These are phyloP conservation scores for Odontamblyopus lacepedii DNA, from an alignment of 2,797 vertebrate species.

Conservation along the genomic window DNA sequence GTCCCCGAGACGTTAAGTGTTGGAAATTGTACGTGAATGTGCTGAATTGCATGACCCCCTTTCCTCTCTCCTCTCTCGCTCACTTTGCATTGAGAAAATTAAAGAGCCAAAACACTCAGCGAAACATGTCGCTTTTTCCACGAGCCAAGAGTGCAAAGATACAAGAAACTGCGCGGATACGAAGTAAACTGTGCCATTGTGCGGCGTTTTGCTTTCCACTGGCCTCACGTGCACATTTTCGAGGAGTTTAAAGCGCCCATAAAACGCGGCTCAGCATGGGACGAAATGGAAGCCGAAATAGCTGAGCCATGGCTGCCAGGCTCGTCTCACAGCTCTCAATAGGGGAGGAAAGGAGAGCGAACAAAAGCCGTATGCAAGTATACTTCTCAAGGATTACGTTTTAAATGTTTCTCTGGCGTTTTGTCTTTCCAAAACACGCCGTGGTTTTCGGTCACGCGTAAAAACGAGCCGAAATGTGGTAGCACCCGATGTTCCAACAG, in stretches of 20 bases:
- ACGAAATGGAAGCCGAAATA: slow-evolving; percentile 70
- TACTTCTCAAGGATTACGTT: slow-evolving; percentile 45
- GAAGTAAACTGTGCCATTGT: not conserved
- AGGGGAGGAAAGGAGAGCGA: slow-evolving; percentile 57
- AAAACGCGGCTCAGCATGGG: slow-evolving; percentile 58
- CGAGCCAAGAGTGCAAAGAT: slow-evolving; percentile 8
- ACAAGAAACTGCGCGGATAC: not conserved
- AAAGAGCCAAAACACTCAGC: slow-evolving; percentile 69
- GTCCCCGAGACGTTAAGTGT: slow-evolving; percentile 19
- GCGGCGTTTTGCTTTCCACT: not conserved
- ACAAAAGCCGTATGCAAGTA: slow-evolving; percentile 70
- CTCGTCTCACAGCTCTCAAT: slow-evolving; percentile 65
- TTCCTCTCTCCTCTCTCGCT: slow-evolving; percentile 34
- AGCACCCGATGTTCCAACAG: slow-evolving; percentile 67
- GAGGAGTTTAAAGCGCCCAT: slow-evolving; percentile 35
- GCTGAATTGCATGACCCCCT: slow-evolving; percentile 53
- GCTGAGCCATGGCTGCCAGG: slow-evolving; percentile 74
- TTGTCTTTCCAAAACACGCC: not conserved
- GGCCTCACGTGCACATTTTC: slow-evolving; percentile 9
- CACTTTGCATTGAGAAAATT: slow-evolving; percentile 58
- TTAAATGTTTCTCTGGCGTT: slow-evolving; percentile 21
- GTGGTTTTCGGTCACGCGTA: slow-evolving; percentile 9
- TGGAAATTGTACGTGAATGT: slow-evolving; percentile 42
- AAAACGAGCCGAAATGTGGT: slow-evolving; percentile 31
- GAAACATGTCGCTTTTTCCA: slow-evolving; percentile 44